A percentile compares a stretch with the other conserved stretches of the same genome.
Evolutionary conservation across 2,888 invertebrate species (phyloP).

Genomic region (Tinea pellionella): DNA sequence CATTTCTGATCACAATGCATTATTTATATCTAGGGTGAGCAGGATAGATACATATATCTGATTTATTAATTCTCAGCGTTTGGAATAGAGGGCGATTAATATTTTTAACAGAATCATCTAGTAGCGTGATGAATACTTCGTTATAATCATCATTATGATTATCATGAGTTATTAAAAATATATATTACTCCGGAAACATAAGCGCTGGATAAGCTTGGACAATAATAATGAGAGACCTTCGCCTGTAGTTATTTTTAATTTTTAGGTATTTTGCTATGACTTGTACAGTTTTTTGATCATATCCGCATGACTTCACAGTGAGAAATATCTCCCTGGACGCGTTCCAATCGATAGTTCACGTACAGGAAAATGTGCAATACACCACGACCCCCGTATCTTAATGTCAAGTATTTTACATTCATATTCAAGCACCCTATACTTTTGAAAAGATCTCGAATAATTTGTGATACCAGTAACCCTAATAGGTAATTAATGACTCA

Average conservation of each 20-base stretch:
- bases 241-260: background rate
- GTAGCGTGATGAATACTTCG: no score
- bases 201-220: no score
- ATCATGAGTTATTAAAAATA: no score
- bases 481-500: no score
- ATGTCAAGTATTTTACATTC: background rate
- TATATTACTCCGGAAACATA: no score
- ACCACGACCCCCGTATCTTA: conserved; percentile 26
- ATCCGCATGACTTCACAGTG: conserved; percentile 23
- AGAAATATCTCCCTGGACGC: conserved; percentile 35
- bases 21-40: conserved; percentile 28
- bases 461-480: background rate
- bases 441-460: conserved; percentile 14
- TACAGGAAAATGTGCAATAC: conserved; percentile 47
- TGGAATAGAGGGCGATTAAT: no score
- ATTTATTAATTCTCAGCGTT: no score
- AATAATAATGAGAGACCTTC: no score
- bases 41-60: background rate
- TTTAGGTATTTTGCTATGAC: background rate
- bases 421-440: background rate
- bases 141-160: no score
- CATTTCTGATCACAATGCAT: conserved; percentile 38
- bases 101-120: no score
- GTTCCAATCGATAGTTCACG: conserved; percentile 52
- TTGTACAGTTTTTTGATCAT: background rate